A percentile compares a stretch with the other conserved stretches of the same genome.
phyloP scores from a whole-genome alignment of 92 coral and sea anemone species.

The Parazoanthus darwini region DNA sequence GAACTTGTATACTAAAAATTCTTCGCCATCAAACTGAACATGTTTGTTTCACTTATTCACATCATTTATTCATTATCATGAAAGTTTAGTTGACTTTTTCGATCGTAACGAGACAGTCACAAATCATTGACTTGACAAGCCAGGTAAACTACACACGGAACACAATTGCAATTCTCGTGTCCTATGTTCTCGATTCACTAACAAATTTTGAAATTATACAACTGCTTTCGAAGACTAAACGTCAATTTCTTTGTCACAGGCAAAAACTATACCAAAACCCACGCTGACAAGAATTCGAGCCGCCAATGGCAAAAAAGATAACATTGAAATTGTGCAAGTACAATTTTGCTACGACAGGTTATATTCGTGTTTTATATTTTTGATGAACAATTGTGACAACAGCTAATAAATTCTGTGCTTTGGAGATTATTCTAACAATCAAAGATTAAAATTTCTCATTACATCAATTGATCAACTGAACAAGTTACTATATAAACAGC shows the following conservation, averaged over 20 bases:
- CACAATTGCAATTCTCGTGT: background rate
- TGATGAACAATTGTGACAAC: background rate
- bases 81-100: background rate
- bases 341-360: background rate
- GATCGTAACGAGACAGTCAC: slow-evolving; percentile 2
- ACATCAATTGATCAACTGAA: slow-evolving; percentile 9
- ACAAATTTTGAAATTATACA: background rate
- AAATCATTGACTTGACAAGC: background rate
- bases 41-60: background rate
- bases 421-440: slow-evolving; percentile 19
- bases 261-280: background rate
- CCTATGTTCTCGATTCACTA: background rate
- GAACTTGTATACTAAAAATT: slow-evolving; percentile 5
- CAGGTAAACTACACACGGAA: background rate
- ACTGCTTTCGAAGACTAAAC: background rate
- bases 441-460: background rate
- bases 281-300: background rate
- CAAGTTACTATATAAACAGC: background rate
- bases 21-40: background rate
- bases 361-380: background rate
- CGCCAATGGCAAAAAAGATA: background rate
- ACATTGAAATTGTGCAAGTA: background rate
- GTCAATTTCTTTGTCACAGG: background rate
- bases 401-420: slow-evolving; percentile 15
- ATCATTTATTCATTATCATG: background rate